These are phyloP conservation scores for Monochamus alternatus DNA, from an alignment of 2,888 invertebrate genomes.

Conservation along the genomic window DNA sequence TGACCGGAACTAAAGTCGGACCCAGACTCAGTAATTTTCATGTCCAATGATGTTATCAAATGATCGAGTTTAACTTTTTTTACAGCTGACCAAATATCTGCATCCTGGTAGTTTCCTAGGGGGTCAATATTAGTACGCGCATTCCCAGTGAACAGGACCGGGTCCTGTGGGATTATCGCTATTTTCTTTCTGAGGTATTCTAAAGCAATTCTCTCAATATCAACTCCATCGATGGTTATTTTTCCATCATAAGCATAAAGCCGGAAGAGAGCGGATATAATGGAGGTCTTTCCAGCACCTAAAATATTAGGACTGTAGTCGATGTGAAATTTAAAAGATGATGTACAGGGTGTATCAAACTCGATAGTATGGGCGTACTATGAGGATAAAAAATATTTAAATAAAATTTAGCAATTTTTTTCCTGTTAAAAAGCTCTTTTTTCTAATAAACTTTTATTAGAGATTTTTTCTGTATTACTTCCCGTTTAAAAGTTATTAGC, in stretches of 20 bases:
- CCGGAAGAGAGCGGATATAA: constrained; percentile 82
- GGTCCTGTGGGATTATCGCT: constrained; percentile 90
- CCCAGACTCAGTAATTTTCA: constrained; percentile 57
- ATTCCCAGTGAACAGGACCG: constrained; percentile 84
- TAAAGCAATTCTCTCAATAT: constrained; percentile 72
- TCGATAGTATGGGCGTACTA: too few species aligned
- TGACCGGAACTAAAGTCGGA: constrained; percentile 71
- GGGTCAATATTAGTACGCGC: constrained; percentile 69
- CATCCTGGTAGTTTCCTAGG: constrained; percentile 50
- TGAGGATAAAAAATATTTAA: too few species aligned
- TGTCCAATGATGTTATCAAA: constrained; percentile 76
- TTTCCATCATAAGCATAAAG: constrained; percentile 72
- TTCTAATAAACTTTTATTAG: too few species aligned
- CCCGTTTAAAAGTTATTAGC: too few species aligned
- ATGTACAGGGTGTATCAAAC: too few species aligned
- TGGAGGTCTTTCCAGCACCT: constrained; percentile 88
- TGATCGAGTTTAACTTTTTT: constrained; percentile 64
- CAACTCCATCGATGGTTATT: constrained; percentile 77
- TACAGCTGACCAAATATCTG: constrained; percentile 58
- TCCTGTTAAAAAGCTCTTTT: too few species aligned
- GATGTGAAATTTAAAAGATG: too few species aligned
- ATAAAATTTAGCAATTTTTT: too few species aligned
- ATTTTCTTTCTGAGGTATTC: constrained; percentile 75
- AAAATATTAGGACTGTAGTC: background rate
- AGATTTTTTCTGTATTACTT: too few species aligned